Evolutionary conservation across 2,113 vertebrate species (phyloP).

Genomic region (Motacilla tschutschensis): DNA sequence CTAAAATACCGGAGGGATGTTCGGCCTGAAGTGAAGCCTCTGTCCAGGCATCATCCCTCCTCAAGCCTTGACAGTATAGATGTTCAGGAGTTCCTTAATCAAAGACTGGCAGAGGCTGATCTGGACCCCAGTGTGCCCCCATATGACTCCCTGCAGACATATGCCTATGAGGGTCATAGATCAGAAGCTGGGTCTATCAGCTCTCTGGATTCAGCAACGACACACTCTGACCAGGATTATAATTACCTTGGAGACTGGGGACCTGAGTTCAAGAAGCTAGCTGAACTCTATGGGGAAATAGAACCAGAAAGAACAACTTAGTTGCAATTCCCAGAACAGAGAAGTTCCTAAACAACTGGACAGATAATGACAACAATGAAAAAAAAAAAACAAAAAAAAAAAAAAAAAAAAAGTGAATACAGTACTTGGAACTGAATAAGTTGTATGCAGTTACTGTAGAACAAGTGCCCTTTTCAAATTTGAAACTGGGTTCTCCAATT

Average conservation of each 20-base stretch:
- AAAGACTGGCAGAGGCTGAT: constrained; percentile 91
- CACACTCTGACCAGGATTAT: constrained; percentile 86
- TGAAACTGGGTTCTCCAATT: constrained; percentile 80
- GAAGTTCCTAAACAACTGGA: constrained; percentile 64
- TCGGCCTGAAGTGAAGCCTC: constrained; percentile 77
- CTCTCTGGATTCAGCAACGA: constrained; percentile 86
- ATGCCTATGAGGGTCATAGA: constrained; percentile 91
- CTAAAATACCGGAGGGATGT: constrained; percentile 89
- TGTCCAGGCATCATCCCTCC: constrained; percentile 65
- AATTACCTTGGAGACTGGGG: constrained; percentile 90
- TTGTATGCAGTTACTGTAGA: constrained; percentile 81
- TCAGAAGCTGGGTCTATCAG: constrained; percentile 92
- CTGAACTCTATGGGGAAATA: constrained; percentile 91
- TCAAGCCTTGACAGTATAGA: constrained; percentile 80
- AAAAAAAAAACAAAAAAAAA: constrained; percentile 71
- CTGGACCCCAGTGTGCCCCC: constrained; percentile 88
- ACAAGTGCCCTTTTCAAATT: constrained; percentile 81
- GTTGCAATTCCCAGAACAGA: constrained; percentile 50
- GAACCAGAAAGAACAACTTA: constrained; percentile 85
- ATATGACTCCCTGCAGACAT: constrained; percentile 96
- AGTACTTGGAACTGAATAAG: constrained; percentile 72
- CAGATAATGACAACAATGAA: constrained; percentile 32
- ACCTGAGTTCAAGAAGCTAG: constrained; percentile 92
- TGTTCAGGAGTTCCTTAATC: constrained; percentile 88
- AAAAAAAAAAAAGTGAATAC: constrained; percentile 63